Base-by-base conservation (phyloP, 2,888 invertebrate genomes). In the Hydriomena furcata region DNA sequence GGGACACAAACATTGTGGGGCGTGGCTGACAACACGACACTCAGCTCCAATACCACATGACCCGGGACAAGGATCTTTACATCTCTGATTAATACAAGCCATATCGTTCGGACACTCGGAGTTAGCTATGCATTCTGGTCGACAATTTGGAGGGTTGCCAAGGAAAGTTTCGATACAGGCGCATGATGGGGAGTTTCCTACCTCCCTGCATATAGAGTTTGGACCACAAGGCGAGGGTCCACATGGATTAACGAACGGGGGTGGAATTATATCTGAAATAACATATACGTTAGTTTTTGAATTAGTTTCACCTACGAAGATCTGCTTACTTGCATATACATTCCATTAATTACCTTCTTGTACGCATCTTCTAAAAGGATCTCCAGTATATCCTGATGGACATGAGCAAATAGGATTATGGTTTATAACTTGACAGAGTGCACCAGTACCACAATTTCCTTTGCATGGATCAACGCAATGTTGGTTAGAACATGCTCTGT, bases 141-240 rank as follows among this genome's bases (percentile, higher is more conserved):
- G 90, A 72, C 95, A 95, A 67, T 93, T 93, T 5, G 95, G 95
- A 25, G 95, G 94, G 49, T 91, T 91, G 47, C 95, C 95, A 34
- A 91, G 84, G 73, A 91, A 95, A 23, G 91, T 91, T n/a, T 91
- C 88, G n/a, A 93, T 76, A 68, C 95, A 95, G 17, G 94, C 93
- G 68, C 95, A 95, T 0, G 95, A 94, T 13, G 95, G 93, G 27
- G 93, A 92, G 34, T 92, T 92, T 23, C 90, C 91, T 32, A 91
- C 75, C 66, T 91, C 91, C 65, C 90, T 91, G 62, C 94, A 94
- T 66, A 93, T 84, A 1, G 94, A 91, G 66, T 94, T 94, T 4
- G 95, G 92, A 11, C 96, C 96, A 73, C 96, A 96, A 0, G 95
- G 95, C 6, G 95, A 94, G 13, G 95, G 95, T 63, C 91, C 89